These are phyloP conservation scores for Tubulanus polymorphus DNA, from an alignment of 2,888 invertebrate genomes.

Conservation along the genomic window DNA sequence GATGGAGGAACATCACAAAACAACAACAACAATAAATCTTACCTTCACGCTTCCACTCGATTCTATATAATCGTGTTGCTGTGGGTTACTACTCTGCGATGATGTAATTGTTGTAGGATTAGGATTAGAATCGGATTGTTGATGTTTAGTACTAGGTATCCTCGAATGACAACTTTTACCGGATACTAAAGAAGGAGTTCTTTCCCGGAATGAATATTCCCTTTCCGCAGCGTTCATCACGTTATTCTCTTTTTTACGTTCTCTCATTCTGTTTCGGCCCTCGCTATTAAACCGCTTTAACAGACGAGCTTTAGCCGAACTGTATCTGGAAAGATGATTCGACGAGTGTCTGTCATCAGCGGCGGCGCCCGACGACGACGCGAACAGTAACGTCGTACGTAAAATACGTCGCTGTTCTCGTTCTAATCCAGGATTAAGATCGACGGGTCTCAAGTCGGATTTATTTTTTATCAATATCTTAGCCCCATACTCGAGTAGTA, in stretches of 20 bases:
- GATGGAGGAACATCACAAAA: too few species aligned
- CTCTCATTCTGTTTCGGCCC: slow-evolving; percentile 6
- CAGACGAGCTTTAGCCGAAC: slow-evolving; percentile 10
- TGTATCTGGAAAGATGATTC: neutral
- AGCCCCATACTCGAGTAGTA: slow-evolving; percentile 58
- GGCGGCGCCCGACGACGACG: too few species aligned
- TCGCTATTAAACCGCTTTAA: slow-evolving; percentile 23
- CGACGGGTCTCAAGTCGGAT: slow-evolving; percentile 57
- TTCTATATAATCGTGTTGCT: too few species aligned
- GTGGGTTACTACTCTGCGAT: too few species aligned
- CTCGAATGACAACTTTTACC: neutral
- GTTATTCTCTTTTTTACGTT: neutral
- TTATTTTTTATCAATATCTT: slow-evolving; percentile 55
- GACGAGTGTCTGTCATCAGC: too few species aligned
- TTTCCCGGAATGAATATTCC: neutral
- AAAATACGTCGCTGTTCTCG: slow-evolving; percentile 58
- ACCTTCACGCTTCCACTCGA: too few species aligned
- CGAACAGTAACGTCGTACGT: too few species aligned
- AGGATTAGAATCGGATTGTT: too few species aligned
- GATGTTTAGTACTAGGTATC: neutral
- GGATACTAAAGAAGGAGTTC: neutral
- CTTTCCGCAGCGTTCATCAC: slow-evolving; percentile 1
- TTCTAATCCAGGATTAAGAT: slow-evolving; percentile 57
- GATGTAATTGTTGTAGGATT: too few species aligned
- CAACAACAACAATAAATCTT: too few species aligned